Evolutionary conservation across 2,888 invertebrate genomes (phyloP).

Genomic region (Lochmaea crataegi): DNA sequence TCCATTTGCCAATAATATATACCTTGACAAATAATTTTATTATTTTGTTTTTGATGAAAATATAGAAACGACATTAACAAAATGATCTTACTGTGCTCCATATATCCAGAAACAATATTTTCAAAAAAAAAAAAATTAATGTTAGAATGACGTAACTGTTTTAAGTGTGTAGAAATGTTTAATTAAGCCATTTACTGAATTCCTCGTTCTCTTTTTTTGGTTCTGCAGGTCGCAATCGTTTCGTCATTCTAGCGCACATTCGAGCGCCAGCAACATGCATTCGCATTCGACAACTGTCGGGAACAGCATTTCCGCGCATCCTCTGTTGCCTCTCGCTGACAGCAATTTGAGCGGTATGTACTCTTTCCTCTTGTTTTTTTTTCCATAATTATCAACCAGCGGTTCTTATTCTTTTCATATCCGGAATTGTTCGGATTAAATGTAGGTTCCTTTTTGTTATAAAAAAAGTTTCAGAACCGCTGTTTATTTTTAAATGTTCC

Average conservation of each 20-base stretch:
- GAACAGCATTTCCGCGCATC: conserved; percentile 93
- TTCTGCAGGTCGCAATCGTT: conserved; percentile 92
- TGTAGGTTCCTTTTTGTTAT: too few species aligned
- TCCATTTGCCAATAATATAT: too few species aligned
- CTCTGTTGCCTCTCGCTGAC: conserved; percentile 88
- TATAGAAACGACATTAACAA: conserved; percentile 43
- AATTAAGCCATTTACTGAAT: conserved; percentile 47
- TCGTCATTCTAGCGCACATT: conserved; percentile 82
- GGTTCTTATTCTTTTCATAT: not conserved
- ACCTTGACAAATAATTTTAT: not conserved
- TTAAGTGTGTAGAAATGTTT: conserved; percentile 50
- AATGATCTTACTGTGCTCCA: conserved; percentile 60
- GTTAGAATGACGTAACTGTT: conserved; percentile 47
- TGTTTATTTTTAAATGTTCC: not conserved
- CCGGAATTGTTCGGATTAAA: not conserved
- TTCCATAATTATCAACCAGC: not conserved
- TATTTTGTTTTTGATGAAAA: not conserved
- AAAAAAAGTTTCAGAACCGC: not conserved
- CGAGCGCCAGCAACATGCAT: conserved; percentile 76
- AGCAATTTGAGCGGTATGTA: conserved; percentile 70
- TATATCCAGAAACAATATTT: conserved; percentile 32
- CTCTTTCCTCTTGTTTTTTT: conserved; percentile 29
- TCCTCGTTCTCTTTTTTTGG: conserved; percentile 65
- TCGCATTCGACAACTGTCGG: conserved; percentile 78
- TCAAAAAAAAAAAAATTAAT: conserved; percentile 19